Evolutionary conservation across 2,888 invertebrate genomes (phyloP).

Genomic region (Drosophila phalerata): DNA sequence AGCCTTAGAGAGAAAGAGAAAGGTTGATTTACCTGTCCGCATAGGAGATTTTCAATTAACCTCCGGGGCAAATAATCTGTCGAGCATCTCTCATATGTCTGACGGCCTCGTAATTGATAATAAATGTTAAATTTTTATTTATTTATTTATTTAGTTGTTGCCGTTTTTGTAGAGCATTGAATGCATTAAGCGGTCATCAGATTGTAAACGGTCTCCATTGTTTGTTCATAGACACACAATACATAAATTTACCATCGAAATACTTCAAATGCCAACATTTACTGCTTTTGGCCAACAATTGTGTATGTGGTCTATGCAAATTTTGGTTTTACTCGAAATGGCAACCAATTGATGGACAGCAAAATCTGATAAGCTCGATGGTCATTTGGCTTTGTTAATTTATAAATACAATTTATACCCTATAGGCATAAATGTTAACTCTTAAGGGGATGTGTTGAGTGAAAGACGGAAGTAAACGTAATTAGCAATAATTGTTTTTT

Average conservation of each 20-base stretch:
- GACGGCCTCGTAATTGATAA: constrained; percentile 36
- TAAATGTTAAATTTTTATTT: constrained; percentile 20
- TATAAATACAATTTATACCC: constrained; percentile 20
- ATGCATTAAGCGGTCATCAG: constrained; percentile 32
- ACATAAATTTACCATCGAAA: constrained; percentile 43
- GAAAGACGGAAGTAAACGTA: constrained; percentile 3
- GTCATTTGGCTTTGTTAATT: constrained; percentile 5
- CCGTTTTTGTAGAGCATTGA: constrained; percentile 24
- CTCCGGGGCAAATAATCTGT: constrained; percentile 62
- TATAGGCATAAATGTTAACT: neutral
- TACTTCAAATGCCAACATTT: constrained; percentile 31
- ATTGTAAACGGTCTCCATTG: constrained; percentile 33
- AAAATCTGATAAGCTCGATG: constrained; percentile 41
- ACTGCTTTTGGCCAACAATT: constrained; percentile 32
- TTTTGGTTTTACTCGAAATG: constrained; percentile 25
- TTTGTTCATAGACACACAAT: constrained; percentile 13
- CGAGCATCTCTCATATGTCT: constrained; percentile 23
- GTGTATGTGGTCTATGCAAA: constrained; percentile 50
- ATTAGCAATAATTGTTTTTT: neutral
- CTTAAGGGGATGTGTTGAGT: neutral
- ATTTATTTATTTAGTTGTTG: constrained; percentile 42
- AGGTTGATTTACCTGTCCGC: constrained; percentile 22
- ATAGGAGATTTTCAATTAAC: constrained; percentile 72
- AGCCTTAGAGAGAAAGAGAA: constrained; percentile 6
- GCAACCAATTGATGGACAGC: constrained; percentile 36